Evolutionary conservation across 2,797 vertebrate genomes (phyloP).

Genomic region (Scyliorhinus canicula): DNA sequence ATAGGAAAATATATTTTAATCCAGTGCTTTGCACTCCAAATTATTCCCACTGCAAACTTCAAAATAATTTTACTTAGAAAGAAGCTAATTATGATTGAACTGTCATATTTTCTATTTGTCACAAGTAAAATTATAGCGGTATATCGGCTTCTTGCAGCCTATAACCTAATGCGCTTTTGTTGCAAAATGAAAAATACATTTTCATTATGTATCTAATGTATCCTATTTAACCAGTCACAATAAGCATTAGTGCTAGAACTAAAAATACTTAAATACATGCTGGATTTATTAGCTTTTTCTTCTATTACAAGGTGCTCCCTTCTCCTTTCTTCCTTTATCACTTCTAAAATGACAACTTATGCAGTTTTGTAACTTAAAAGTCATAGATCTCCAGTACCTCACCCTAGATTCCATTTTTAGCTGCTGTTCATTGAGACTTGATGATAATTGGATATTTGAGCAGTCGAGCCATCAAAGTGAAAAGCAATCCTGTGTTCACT

Average conservation of each 20-base stretch:
- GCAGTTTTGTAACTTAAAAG: not conserved
- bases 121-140: not conserved
- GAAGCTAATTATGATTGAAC: not conserved
- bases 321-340: not conserved
- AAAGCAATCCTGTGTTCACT: not conserved
- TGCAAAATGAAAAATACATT: not conserved
- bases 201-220: not conserved
- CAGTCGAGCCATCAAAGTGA: not conserved
- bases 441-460: not conserved
- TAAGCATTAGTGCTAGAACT: not conserved
- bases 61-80: not conserved
- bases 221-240: not conserved
- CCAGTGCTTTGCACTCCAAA: not conserved
- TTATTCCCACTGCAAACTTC: not conserved
- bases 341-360: not conserved
- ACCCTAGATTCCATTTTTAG: not conserved
- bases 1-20: not conserved
- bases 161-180: not conserved
- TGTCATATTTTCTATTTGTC: not conserved
- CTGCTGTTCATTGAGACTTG: not conserved
- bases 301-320: not conserved
- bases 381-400: not conserved
- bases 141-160: not conserved
- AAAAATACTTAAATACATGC: not conserved
- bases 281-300: not conserved